Evolutionary conservation across 1,140 invertebrate genomes (phyloP).

Genomic region (Rhopalosiphum padi): DNA sequence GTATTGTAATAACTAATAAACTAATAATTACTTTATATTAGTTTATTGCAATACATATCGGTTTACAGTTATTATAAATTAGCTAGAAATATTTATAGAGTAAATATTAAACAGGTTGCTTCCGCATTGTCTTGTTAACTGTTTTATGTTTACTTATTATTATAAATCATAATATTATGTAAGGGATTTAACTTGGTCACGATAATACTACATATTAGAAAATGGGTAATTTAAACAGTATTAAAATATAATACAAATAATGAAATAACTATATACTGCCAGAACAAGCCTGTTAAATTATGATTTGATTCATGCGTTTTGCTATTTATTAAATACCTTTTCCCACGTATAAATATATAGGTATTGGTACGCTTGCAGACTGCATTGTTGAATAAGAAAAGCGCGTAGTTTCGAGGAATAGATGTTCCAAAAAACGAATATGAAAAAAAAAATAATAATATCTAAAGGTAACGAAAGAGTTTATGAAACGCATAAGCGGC

Average conservation of each 20-base stretch:
- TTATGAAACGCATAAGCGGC: neutral
- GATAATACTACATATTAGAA: neutral
- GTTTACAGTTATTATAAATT: too few relatives aligned
- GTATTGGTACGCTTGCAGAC: neutral
- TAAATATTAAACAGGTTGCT: neutral
- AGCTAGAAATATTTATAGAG: neutral
- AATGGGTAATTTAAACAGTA: neutral
- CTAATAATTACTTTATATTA: too few relatives aligned
- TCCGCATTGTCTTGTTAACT: neutral
- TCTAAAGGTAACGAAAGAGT: neutral
- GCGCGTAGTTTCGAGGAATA: neutral
- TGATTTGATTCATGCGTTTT: neutral
- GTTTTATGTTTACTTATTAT: too few relatives aligned
- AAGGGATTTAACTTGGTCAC: neutral
- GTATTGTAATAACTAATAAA: too few relatives aligned
- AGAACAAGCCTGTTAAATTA: neutral
- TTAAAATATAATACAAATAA: neutral
- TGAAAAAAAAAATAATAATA: neutral
- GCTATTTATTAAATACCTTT: neutral
- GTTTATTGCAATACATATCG: too few relatives aligned
- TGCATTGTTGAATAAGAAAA: neutral
- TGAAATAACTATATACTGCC: too few relatives aligned
- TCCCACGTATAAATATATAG: neutral
- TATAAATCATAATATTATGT: neutral
- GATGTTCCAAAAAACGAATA: neutral